Evolutionary conservation across 2,113 vertebrate species (phyloP).

Genomic region (zebrafish (Danio rerio)): DNA sequence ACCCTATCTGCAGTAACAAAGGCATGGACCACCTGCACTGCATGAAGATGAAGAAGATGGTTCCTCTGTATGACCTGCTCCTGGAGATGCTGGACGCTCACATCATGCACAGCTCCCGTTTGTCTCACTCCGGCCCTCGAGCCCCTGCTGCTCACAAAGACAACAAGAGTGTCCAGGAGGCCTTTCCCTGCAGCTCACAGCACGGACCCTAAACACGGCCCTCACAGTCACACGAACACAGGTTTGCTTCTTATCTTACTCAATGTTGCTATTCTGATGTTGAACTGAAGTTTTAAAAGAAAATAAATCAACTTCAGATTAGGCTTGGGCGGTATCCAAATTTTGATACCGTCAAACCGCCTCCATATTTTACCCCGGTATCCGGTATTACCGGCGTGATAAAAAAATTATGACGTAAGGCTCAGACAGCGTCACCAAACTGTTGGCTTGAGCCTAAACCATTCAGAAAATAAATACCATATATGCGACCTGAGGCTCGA

Average conservation of each 20-base stretch:
- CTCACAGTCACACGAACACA: too few species aligned
- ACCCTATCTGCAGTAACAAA: slow-evolving; percentile 84
- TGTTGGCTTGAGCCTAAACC: too few species aligned
- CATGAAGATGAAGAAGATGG: slow-evolving; percentile 98
- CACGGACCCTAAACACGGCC: slow-evolving; percentile 26
- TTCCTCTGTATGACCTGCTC: slow-evolving; percentile 93
- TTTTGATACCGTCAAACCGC: too few species aligned
- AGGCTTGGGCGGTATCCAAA: too few species aligned
- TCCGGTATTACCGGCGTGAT: too few species aligned
- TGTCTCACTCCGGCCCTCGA: slow-evolving; percentile 63
- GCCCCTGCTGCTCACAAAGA: slow-evolving; percentile 42
- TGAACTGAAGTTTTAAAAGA: not conserved
- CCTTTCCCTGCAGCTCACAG: not conserved
- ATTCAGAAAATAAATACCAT: too few species aligned
- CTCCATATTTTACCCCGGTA: too few species aligned
- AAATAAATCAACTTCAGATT: too few species aligned
- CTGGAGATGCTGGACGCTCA: slow-evolving; percentile 98
- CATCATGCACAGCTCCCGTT: slow-evolving; percentile 80
- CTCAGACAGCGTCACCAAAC: too few species aligned
- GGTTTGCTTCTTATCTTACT: too few species aligned
- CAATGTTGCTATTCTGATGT: not conserved
- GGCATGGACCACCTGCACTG: slow-evolving; percentile 98
- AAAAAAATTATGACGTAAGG: too few species aligned
- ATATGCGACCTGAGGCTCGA: too few species aligned
- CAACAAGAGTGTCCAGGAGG: not conserved